Conservation (phyloP, 2,113 vertebrate species). For the Glareola pratincola region DNA sequence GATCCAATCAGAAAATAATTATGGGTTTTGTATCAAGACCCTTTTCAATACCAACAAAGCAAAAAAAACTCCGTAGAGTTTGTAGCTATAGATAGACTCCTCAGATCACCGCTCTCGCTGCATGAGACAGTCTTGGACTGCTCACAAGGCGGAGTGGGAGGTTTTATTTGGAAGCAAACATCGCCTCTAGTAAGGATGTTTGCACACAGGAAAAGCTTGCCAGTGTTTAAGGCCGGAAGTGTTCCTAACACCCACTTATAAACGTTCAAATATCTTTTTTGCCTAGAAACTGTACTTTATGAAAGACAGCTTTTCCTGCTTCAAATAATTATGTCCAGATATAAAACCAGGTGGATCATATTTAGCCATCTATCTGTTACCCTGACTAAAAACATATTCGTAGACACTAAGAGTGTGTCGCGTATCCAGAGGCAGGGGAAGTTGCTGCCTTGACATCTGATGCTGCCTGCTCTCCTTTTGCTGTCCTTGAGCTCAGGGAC, state of each 20-base stretch:
- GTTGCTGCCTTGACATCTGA: neutral
- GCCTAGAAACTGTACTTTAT: neutral
- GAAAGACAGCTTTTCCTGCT: neutral
- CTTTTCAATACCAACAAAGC: neutral
- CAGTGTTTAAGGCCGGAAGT: neutral
- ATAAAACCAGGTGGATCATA: fast-evolving
- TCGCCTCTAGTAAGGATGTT: neutral
- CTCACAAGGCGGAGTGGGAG: neutral
- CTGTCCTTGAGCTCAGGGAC: neutral
- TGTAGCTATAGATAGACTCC: neutral
- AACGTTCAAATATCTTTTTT: neutral
- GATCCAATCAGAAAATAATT: neutral
- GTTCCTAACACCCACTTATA: conserved; percentile 36
- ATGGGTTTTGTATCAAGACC: fast-evolving
- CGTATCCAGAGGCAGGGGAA: fast-evolving
- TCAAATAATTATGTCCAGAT: neutral
- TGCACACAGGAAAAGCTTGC: conserved; percentile 1
- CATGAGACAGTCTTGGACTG: neutral
- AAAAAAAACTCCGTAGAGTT: neutral
- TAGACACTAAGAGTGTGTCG: too few relatives aligned
- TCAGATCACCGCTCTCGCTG: neutral
- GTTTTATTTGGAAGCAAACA: conserved; percentile 12
- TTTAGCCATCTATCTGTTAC: neutral
- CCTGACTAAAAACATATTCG: neutral
- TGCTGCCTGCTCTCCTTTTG: neutral